Base-by-base conservation (phyloP, 2,113 vertebrate species). In the Corydoras sp. region DNA sequence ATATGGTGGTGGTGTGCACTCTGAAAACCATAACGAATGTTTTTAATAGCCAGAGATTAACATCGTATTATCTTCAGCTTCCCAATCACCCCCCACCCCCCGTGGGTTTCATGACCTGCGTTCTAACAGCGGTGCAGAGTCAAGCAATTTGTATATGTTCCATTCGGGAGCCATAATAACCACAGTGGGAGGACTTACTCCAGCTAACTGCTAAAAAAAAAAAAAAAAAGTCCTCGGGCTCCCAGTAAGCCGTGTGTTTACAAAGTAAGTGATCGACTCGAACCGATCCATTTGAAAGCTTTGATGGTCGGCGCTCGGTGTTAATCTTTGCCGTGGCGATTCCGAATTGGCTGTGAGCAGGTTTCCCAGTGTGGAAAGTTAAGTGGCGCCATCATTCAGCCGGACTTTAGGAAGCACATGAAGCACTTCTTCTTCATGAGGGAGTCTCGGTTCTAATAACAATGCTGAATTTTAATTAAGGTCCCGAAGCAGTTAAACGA, bases 141-240 rank as follows among this genome's bases (percentile, higher is more conserved):
- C 83, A 82, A 86, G 83, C 87, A 86, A 88, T 88, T 88, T 88
- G 85, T 88, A 84, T 85, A 85, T 82, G 81, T 70, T 82, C 86
- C 86, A 82, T 72, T 77, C 76, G 85, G 84, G 88, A 88, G 81
- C 77, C 77, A 79, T 85, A 86, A 88, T 77, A 83, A 81, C 83
- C 81, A 68, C 85, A 85, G 76, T 76, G 85, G 84, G 85, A 87
- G 80, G 76, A 83, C 87, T 87, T 87, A 85, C 83, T 85, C 81
- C 79, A 78, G 82, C 77, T 86, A 89, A 88, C 88, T 88, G 88
- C 84, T 85, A 78, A 77, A 81, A 81, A 81, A 85, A 83, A 85
- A 76, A 86, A 81, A 80, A 81, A 90, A 87, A 88, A 83, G 82
- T 62, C 86, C 85, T 80, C 82, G 86, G 88, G 87, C 87, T 87